phyloP scores from a whole-genome alignment of 2,797 vertebrate genomes.

The Vultur gryphus region DNA sequence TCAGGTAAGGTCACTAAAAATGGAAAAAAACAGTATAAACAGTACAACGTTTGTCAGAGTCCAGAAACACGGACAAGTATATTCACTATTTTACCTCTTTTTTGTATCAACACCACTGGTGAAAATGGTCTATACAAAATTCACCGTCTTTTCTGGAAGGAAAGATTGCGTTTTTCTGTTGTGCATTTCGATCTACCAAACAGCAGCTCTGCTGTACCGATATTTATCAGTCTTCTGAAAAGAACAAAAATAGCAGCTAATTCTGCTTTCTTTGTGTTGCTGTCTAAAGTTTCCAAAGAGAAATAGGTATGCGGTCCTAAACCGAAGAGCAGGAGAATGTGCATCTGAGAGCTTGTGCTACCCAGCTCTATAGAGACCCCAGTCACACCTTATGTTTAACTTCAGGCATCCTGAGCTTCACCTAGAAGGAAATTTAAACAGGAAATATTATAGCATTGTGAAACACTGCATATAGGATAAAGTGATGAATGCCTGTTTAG shows the following conservation, averaged over 20 bases:
- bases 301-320: background rate
- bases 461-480: background rate
- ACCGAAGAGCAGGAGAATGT: background rate
- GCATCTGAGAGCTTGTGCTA: background rate
- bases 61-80: rapidly evolving
- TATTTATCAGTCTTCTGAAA: background rate
- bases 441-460: background rate
- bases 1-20: constrained; percentile 23
- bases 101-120: background rate
- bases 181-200: background rate
- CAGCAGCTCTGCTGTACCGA: background rate
- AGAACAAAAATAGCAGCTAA: background rate
- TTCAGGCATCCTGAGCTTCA: background rate
- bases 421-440: background rate
- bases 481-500: background rate
- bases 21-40: background rate
- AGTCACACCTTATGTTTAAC: background rate
- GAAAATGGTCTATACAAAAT: background rate
- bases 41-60: background rate
- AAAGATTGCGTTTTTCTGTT: background rate
- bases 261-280: background rate
- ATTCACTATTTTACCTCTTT: background rate
- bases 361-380: background rate
- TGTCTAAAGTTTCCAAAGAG: background rate
- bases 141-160: background rate